These are phyloP conservation scores for Siniperca scherzeri DNA, from an alignment of 2,797 vertebrate species.

Conservation along the genomic window DNA sequence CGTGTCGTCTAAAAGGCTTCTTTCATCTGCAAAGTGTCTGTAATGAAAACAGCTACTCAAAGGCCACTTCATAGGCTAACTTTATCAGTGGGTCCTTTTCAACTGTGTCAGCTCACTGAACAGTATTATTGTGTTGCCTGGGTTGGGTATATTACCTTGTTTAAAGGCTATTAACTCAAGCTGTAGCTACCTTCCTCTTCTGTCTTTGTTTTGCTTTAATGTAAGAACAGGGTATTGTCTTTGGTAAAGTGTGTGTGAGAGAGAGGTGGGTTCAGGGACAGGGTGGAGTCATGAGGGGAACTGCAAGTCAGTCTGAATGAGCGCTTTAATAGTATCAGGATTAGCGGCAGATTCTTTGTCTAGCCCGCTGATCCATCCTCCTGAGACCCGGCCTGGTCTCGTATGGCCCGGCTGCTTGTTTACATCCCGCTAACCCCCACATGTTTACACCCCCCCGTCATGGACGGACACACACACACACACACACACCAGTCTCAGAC, in stretches of 20 bases:
- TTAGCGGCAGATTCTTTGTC: constrained; percentile 83
- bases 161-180: constrained; percentile 10
- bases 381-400: constrained; percentile 43
- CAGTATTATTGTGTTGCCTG: neutral
- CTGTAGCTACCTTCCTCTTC: neutral
- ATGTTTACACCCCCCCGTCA: constrained; percentile 15
- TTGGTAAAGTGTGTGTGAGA: neutral
- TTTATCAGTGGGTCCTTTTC: constrained; percentile 48
- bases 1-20: too few relatives aligned
- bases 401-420: constrained; percentile 62
- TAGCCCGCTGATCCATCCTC: constrained; percentile 60
- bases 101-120: neutral
- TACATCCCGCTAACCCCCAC: constrained; percentile 44
- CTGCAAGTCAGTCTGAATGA: constrained; percentile 41
- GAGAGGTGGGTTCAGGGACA: constrained; percentile 8
- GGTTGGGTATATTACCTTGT: neutral
- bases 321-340: constrained; percentile 75
- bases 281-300: constrained; percentile 49
- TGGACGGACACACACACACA: constrained; percentile 6
- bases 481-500: constrained; percentile 30
- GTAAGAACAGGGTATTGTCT: constrained; percentile 24
- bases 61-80: constrained; percentile 24
- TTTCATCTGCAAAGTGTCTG: neutral
- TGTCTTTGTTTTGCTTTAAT: constrained; percentile 49
- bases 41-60: constrained; percentile 27